A percentile compares a stretch with the other conserved stretches of the same genome.
These are phyloP conservation scores for Lycodopsis pacificus DNA, from an alignment of 2,797 vertebrate genomes.

Conservation along the genomic window DNA sequence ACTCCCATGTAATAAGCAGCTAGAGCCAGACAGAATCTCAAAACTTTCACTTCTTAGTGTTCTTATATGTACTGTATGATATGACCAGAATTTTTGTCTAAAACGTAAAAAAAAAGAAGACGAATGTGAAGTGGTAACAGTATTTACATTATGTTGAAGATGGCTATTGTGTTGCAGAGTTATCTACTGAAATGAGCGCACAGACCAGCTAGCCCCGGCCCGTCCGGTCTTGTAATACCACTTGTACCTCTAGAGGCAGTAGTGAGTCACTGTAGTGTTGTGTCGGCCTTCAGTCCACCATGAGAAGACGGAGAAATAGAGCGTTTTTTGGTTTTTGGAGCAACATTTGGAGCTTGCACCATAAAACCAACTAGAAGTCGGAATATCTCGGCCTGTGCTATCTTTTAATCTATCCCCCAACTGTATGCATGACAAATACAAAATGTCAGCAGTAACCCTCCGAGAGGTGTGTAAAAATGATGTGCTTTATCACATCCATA, in stretches of 20 bases:
- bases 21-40: neutral
- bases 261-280: too few species aligned
- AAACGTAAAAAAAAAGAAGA: neutral
- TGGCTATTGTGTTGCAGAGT: neutral
- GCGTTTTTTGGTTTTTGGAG: neutral
- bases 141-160: too few species aligned
- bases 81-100: neutral
- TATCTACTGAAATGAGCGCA: neutral
- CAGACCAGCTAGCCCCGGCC: neutral
- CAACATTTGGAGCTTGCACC: neutral
- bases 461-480: neutral
- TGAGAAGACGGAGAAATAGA: too few species aligned
- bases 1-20: conserved; percentile 16
- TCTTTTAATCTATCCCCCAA: neutral
- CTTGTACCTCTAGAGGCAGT: too few species aligned
- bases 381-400: neutral
- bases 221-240: neutral
- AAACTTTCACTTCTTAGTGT: neutral
- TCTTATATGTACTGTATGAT: neutral
- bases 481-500: neutral
- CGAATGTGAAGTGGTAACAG: neutral
- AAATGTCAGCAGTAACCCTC: neutral
- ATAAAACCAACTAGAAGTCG: neutral
- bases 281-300: too few species aligned
- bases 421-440: neutral